Evolutionary conservation across 1,140 invertebrate genomes (phyloP).

Genomic region (Physella acuta): DNA sequence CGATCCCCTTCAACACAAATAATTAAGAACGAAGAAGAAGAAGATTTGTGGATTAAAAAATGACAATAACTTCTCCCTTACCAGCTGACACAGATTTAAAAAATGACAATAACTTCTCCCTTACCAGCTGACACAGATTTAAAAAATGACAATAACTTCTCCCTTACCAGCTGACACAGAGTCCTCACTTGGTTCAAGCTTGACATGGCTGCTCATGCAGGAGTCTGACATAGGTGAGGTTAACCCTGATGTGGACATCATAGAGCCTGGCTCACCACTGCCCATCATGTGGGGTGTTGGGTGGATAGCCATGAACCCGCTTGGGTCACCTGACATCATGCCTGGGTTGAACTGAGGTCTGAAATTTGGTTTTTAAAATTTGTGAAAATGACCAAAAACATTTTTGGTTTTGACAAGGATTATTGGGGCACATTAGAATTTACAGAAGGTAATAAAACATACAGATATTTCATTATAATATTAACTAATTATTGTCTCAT

Average conservation of each 20-base stretch:
- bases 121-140: not conserved
- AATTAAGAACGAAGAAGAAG: no score
- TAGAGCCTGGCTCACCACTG: conserved; percentile 7
- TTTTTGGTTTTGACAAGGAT: no score
- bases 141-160: not conserved
- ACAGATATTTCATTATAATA: no score
- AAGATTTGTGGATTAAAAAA: no score
- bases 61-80: not conserved
- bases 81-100: not conserved
- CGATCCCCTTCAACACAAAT: no score
- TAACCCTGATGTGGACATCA: conserved; percentile 10
- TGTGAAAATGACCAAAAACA: no score
- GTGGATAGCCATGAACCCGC: conserved; percentile 13
- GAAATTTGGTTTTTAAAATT: no score
- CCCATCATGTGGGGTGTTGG: not conserved
- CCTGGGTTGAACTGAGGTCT: no score
- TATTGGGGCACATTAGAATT: no score
- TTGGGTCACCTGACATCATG: conserved; percentile 10
- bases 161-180: conserved; percentile 10
- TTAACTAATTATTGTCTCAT: no score
- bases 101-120: not conserved
- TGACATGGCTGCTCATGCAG: conserved; percentile 17
- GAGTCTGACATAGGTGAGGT: conserved; percentile 23
- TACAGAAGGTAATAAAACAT: no score
- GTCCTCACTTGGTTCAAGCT: conserved; percentile 26